Conservation (phyloP, 1,140 invertebrate genomes). For the Drosophila pseudoananassae region DNA sequence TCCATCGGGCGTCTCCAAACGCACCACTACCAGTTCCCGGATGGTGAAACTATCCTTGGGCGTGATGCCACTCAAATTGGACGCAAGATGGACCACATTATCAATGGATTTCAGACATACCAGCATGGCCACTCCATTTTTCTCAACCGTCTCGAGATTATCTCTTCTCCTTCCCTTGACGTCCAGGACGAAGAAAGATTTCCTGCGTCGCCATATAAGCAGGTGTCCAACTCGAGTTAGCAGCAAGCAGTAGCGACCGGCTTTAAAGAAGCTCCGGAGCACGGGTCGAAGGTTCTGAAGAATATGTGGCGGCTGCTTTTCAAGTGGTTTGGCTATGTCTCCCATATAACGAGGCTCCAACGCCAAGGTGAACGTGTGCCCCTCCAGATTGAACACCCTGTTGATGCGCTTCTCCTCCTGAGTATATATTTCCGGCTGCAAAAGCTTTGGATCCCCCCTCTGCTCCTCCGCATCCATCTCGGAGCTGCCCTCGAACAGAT, state of each 20-base stretch:
- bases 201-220: conserved; percentile 60
- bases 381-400: conserved; percentile 59
- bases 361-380: conserved; percentile 62
- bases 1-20: conserved; percentile 61
- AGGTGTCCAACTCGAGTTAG: conserved; percentile 42
- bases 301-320: conserved; percentile 13
- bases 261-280: conserved; percentile 53
- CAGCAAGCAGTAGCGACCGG: conserved; percentile 56
- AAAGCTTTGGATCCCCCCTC: neutral
- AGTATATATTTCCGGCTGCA: conserved; percentile 7
- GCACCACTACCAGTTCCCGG: conserved; percentile 66
- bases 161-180: conserved; percentile 37
- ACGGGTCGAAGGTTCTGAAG: conserved; percentile 40
- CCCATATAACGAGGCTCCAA: conserved; percentile 45
- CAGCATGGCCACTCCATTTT: conserved; percentile 46
- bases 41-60: conserved; percentile 45
- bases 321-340: neutral
- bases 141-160: conserved; percentile 18
- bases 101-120: conserved; percentile 53
- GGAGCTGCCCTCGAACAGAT: conserved; percentile 35
- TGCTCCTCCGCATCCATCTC: neutral
- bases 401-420: conserved; percentile 35
- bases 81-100: conserved; percentile 59
- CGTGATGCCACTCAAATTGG: conserved; percentile 36
- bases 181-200: conserved; percentile 61